These are phyloP conservation scores for Bombus huntii DNA, from an alignment of 1,140 invertebrate species.

Conservation along the genomic window DNA sequence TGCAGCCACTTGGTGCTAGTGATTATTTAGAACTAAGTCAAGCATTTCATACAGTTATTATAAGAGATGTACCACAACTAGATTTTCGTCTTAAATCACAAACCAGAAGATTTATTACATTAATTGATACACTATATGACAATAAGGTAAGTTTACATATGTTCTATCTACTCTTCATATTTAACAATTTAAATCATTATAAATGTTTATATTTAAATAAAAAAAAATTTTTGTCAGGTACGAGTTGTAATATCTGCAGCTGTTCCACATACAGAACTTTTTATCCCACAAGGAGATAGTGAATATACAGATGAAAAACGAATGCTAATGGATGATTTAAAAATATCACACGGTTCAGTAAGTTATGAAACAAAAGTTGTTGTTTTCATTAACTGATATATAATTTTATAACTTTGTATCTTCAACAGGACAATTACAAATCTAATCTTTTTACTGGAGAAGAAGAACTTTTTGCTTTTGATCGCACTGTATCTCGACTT, in stretches of 20 bases:
- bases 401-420: conserved; percentile 22
- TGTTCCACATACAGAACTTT: conserved; percentile 89
- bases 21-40: conserved; percentile 97
- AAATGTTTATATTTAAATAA: conserved; percentile 54
- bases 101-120: conserved; percentile 96
- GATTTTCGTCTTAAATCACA: conserved; percentile 91
- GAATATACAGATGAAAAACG: conserved; percentile 89
- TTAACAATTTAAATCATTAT: neutral
- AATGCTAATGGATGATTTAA: conserved; percentile 96
- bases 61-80: conserved; percentile 94
- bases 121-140: conserved; percentile 99
- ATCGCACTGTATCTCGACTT: conserved; percentile 95
- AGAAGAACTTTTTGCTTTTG: conserved; percentile 98
- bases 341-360: conserved; percentile 86
- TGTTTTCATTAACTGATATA: neutral
- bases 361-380: conserved; percentile 39
- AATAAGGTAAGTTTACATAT: conserved; percentile 86
- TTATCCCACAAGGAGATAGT: conserved; percentile 84
- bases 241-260: conserved; percentile 92
- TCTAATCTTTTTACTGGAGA: conserved; percentile 98
- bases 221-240: conserved; percentile 81
- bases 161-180: neutral
- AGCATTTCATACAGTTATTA: conserved; percentile 97
- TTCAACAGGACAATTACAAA: conserved; percentile 85
- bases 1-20: conserved; percentile 93